phyloP scores from a whole-genome alignment of 1,140 invertebrate species.

The Bombus sylvicola region DNA sequence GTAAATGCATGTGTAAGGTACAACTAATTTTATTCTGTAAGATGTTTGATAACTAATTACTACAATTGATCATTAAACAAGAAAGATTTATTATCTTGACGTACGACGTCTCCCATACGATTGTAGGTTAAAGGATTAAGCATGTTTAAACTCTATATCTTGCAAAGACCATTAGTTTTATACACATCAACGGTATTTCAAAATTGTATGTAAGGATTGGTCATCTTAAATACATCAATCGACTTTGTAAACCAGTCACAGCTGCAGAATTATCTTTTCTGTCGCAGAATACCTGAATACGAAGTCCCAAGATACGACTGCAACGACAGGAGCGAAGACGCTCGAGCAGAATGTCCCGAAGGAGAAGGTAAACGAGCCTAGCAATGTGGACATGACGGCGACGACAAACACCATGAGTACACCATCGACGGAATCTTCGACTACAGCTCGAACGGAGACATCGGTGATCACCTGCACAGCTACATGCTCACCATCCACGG shows the following conservation, averaged over 20 bases:
- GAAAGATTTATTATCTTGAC: no score
- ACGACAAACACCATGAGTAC: neutral
- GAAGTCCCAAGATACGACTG: constrained; percentile 31
- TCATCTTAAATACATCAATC: no score
- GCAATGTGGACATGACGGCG: neutral
- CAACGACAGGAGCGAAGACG: neutral
- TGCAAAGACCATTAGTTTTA: no score
- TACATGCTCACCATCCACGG: constrained; percentile 3
- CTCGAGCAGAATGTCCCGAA: neutral
- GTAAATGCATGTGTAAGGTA: no score
- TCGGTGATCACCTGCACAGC: constrained; percentile 22
- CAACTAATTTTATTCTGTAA: no score
- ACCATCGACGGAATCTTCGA: constrained; percentile 25
- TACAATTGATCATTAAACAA: no score
- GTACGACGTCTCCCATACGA: no score
- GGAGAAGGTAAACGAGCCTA: neutral
- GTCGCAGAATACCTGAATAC: constrained; percentile 47
- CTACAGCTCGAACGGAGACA: constrained; percentile 35
- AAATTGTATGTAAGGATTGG: neutral
- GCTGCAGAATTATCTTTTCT: neutral
- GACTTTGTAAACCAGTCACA: neutral
- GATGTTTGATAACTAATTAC: no score
- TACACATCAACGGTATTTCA: neutral
- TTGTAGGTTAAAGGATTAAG: no score
- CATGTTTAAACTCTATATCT: no score